Evolutionary conservation across 2,888 invertebrate genomes (phyloP).

Genomic region (Papilio demoleus): DNA sequence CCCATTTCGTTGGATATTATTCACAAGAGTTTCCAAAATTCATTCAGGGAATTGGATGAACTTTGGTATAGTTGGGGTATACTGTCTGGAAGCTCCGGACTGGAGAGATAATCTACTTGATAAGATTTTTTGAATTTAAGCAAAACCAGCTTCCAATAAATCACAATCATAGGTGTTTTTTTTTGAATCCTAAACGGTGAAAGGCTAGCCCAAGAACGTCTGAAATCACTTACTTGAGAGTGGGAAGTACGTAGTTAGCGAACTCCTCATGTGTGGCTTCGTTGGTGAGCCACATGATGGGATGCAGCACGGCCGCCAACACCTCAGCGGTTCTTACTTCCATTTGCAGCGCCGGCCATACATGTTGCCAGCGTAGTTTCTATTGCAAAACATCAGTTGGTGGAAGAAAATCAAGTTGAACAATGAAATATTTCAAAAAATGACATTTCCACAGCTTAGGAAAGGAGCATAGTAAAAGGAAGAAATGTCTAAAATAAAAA

Average conservation of each 20-base stretch:
- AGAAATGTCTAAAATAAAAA: too few relatives aligned
- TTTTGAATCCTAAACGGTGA: not conserved
- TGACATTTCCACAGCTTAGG: too few relatives aligned
- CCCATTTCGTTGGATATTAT: too few relatives aligned
- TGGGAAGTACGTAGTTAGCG: constrained; percentile 91
- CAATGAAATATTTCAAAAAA: not conserved
- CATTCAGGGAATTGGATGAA: too few relatives aligned
- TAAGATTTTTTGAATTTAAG: too few relatives aligned
- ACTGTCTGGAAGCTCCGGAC: too few relatives aligned
- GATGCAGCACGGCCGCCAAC: constrained; percentile 92
- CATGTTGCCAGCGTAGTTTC: constrained; percentile 98
- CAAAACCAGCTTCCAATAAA: not conserved
- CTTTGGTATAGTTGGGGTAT: too few relatives aligned
- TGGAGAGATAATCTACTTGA: too few relatives aligned
- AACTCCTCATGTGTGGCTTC: constrained; percentile 91
- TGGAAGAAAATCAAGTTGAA: not conserved
- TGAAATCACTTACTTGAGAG: constrained; percentile 87
- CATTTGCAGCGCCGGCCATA: constrained; percentile 94
- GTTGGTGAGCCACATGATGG: constrained; percentile 92
- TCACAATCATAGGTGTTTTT: not conserved
- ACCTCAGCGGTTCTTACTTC: constrained; percentile 94
- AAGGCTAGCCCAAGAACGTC: constrained; percentile 2
- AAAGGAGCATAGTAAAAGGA: too few relatives aligned
- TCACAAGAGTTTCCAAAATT: too few relatives aligned
- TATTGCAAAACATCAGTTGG: constrained; percentile 61